Evolutionary conservation across 2,113 vertebrate genomes (phyloP).

Genomic region (Pteruthius melanotis): DNA sequence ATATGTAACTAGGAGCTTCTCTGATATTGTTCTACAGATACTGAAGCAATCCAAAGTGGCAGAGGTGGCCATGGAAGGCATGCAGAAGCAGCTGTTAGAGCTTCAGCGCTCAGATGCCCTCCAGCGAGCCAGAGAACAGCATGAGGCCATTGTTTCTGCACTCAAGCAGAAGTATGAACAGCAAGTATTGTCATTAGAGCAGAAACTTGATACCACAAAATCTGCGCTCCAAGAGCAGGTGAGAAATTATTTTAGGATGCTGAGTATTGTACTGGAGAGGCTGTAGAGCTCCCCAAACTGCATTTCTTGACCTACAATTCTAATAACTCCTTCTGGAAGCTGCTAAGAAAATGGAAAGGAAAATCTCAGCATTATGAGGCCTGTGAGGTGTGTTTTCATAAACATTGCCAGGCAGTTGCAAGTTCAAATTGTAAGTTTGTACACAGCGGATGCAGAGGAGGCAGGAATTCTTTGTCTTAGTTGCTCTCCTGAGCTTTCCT

Average conservation of each 20-base stretch:
- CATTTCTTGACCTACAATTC: neutral
- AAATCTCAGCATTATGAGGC: neutral
- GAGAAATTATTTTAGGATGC: neutral
- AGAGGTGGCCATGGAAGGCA: conserved; percentile 86
- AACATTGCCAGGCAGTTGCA: neutral
- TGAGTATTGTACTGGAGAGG: neutral
- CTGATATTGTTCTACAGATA: conserved; percentile 68
- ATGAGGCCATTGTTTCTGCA: conserved; percentile 77
- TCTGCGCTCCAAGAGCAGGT: conserved; percentile 85
- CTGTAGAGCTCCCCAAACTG: neutral
- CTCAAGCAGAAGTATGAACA: conserved; percentile 86
- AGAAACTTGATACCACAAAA: conserved; percentile 77
- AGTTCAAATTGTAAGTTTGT: neutral
- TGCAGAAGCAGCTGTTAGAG: conserved; percentile 90
- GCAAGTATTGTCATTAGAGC: conserved; percentile 76
- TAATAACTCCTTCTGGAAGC: neutral
- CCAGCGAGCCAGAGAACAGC: conserved; percentile 83
- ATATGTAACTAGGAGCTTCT: neutral
- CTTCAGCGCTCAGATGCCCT: conserved; percentile 87
- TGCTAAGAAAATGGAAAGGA: neutral
- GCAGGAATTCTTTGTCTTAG: neutral
- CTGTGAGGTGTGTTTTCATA: neutral
- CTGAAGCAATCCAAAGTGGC: conserved; percentile 82
- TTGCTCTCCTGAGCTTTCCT: neutral
- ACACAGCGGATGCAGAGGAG: neutral